These are phyloP conservation scores for Diadumene lineata DNA, from an alignment of 92 coral and sea anemone species.

Conservation along the genomic window DNA sequence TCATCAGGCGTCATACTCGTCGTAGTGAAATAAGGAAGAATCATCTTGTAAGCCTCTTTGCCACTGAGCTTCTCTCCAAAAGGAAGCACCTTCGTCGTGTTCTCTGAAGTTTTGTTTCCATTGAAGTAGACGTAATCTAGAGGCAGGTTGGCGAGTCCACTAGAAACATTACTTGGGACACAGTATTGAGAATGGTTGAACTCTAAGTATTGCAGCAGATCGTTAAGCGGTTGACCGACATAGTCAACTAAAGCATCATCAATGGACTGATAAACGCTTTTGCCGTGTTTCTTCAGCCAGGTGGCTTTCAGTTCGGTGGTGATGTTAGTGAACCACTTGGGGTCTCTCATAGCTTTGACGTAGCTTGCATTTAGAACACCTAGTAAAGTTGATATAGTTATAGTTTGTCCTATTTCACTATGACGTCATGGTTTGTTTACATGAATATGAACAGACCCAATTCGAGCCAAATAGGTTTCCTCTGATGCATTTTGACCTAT, in stretches of 20 bases:
- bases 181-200: constrained; percentile 76
- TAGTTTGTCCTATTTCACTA: neutral
- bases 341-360: constrained; percentile 57
- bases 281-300: constrained; percentile 55
- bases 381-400: neutral
- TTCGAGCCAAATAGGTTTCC: too few relatives aligned
- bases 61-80: constrained; percentile 72
- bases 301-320: constrained; percentile 33
- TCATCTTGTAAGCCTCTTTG: constrained; percentile 77
- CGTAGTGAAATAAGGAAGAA: constrained; percentile 86
- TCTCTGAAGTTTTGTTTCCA: constrained; percentile 54
- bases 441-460: too few relatives aligned
- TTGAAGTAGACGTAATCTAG: constrained; percentile 68
- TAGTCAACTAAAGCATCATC: constrained; percentile 63
- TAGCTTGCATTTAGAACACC: constrained; percentile 41
- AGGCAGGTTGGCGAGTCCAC: constrained; percentile 92
- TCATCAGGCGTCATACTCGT: constrained; percentile 72
- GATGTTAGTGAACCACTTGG: constrained; percentile 48
- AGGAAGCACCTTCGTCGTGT: constrained; percentile 74
- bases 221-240: constrained; percentile 78
- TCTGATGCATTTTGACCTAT: too few relatives aligned
- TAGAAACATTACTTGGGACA: constrained; percentile 88
- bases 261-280: constrained; percentile 51
- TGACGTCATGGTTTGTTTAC: too few relatives aligned
- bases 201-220: constrained; percentile 66